Evolutionary conservation across 1,140 invertebrate species (phyloP).

Genomic region (Conus betulinus): DNA sequence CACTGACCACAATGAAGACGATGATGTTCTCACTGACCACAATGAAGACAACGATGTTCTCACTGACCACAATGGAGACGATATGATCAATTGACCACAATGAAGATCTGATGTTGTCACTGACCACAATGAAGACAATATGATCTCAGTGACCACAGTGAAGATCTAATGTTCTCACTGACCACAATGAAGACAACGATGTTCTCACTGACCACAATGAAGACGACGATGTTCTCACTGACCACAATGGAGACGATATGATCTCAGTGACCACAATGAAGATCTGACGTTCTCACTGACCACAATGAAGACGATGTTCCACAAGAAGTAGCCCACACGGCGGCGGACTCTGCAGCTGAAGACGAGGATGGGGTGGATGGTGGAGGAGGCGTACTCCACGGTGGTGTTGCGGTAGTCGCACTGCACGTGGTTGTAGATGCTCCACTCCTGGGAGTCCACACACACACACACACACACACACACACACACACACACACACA

Average conservation of each 20-base stretch:
- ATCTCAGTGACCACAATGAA: slow-evolving; percentile 62
- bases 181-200: too few relatives aligned
- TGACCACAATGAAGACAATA: too few relatives aligned
- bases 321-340: slow-evolving; percentile 65
- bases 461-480: too few relatives aligned
- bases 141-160: too few relatives aligned
- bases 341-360: slow-evolving; percentile 60
- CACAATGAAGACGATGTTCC: slow-evolving; percentile 70
- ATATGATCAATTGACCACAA: too few relatives aligned
- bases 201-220: too few relatives aligned
- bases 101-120: too few relatives aligned
- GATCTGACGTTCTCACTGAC: slow-evolving; percentile 50
- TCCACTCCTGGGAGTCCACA: slow-evolving; percentile 62
- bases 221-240: too few relatives aligned
- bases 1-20: slow-evolving; percentile 64
- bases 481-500: too few relatives aligned
- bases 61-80: too few relatives aligned
- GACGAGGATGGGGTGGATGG: slow-evolving; percentile 64
- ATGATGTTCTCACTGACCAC: slow-evolving; percentile 54
- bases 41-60: too few relatives aligned
- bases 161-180: not conserved
- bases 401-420: slow-evolving; percentile 55
- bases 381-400: slow-evolving; percentile 60
- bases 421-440: slow-evolving; percentile 66
- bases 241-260: too few relatives aligned